Percentiles rank a stretch among this genome's conserved stretches.
These are phyloP conservation scores for Ancistrus triradiatus DNA, from an alignment of 2,113 vertebrate genomes.

Conservation along the genomic window DNA sequence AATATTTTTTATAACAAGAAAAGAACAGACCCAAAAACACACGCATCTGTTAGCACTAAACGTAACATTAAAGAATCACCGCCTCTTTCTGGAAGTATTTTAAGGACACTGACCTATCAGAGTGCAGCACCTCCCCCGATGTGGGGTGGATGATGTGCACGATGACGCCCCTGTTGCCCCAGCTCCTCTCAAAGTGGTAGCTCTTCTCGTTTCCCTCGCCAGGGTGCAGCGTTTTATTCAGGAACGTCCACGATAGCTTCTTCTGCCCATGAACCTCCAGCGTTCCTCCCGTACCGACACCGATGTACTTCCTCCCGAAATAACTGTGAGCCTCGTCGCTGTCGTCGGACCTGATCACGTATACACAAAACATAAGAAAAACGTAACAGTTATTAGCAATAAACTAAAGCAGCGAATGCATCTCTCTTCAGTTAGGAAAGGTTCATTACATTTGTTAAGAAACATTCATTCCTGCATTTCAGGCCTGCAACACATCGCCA, in stretches of 20 bases:
- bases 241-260: conserved; percentile 92
- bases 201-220: conserved; percentile 81
- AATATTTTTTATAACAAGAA: no score
- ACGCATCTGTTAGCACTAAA: no score
- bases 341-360: conserved; percentile 86
- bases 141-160: conserved; percentile 82
- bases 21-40: no score
- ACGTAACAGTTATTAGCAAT: no score
- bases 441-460: no score
- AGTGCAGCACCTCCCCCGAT: conserved; percentile 76
- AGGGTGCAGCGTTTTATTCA: conserved; percentile 84
- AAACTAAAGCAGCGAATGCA: no score
- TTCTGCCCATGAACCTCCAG: conserved; percentile 84
- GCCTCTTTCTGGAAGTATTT: background rate
- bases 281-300: conserved; percentile 78
- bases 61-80: no score
- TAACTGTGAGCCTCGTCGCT: conserved; percentile 69
- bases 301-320: conserved; percentile 89
- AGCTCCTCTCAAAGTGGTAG: conserved; percentile 87
- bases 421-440: no score
- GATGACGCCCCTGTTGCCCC: conserved; percentile 92
- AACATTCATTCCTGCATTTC: no score
- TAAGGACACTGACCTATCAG: conserved; percentile 74
- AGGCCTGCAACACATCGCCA: no score
- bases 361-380: no score